Evolutionary conservation across 1,140 invertebrate species (phyloP).

Genomic region (Caenorhabditis remanei): DNA sequence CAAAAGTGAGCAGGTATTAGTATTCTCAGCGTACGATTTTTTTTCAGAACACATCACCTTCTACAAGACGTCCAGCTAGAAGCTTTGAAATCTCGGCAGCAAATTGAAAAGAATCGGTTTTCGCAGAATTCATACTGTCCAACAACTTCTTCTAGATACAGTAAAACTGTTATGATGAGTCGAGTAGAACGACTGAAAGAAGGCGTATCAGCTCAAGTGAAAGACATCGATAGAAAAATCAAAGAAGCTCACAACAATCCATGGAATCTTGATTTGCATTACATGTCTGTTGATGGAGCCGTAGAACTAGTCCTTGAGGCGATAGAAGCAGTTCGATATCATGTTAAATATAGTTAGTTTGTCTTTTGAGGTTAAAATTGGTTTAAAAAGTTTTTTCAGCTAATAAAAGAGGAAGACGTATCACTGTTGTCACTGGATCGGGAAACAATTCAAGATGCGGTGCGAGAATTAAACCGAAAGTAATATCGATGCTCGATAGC

Average conservation of each 20-base stretch:
- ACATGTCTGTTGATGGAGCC: conserved; percentile 32
- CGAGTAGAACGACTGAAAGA: background rate
- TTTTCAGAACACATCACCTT: background rate
- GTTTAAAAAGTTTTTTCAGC: background rate
- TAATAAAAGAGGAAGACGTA: background rate
- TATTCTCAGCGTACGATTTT: background rate
- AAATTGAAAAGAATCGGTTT: background rate
- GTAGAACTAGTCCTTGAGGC: background rate
- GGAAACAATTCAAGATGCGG: conserved; percentile 13
- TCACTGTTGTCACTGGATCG: conserved; percentile 8
- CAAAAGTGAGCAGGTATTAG: background rate
- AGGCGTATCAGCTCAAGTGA: background rate
- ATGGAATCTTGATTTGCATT: conserved; percentile 39
- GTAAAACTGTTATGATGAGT: background rate
- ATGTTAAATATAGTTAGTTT: background rate
- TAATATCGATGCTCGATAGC: background rate
- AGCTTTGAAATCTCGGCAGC: background rate
- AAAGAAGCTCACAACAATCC: conserved; percentile 8
- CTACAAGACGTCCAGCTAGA: background rate
- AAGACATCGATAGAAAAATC: background rate
- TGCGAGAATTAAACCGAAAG: conserved; percentile 4
- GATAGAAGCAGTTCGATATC: conserved; percentile 19
- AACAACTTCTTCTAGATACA: no score
- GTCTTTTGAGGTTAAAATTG: no score
- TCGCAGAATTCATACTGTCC: background rate